Evolutionary conservation across 2,113 vertebrate genomes (phyloP), one percentile per base, ranked within the genome.

Genomic region (Amphiprion ocellaris): DNA sequence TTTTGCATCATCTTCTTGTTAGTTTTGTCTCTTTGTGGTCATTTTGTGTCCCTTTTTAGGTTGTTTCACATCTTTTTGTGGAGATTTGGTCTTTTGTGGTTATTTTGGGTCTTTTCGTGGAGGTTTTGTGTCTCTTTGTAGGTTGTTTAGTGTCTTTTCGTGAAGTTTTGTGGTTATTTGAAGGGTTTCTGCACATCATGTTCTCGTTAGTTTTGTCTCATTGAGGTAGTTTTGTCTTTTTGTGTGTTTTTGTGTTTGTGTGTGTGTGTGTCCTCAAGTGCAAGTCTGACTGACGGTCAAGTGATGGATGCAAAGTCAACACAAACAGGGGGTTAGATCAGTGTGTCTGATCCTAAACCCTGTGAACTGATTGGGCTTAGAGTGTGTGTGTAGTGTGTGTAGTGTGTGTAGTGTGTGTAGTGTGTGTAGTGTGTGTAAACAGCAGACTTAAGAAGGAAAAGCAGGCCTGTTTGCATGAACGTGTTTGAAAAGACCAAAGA

Each of bases 391-490:
- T 33, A 12, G 26, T 26, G 52, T 66, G 46, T 65, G 49, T 59
- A 67, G 49, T 69, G 62, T 55, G 58, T 63, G 67, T 71, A 21
- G 66, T 69, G 68, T 61, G 76, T 66, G 30, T 61, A 21, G 69
- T 66, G 41, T 59, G 73, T 47, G 52, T 59, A 21, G 55, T 59
- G 68, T 66, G 49, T 76, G 52, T 66, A 46, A 65, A 49, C 59
- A 67, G 49, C 33, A 4, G 23, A 30, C 69, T 70, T 66, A 52
- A 65, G 65, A 64, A 60, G 33, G 23, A 30, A n/a, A 37, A 50
- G 26, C 77, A 15, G 30, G 54, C 44, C 8, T 78, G 41, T 83
- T 77, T 76, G 74, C 63, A n/a, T 61, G 39, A 50, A 19, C 61
- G 76, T 84, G 77, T 76, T 6, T 37, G 33, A 37, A 37, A 37